Conservation (phyloP, 2,888 invertebrate species). For the Agriopis aurantiaria region DNA sequence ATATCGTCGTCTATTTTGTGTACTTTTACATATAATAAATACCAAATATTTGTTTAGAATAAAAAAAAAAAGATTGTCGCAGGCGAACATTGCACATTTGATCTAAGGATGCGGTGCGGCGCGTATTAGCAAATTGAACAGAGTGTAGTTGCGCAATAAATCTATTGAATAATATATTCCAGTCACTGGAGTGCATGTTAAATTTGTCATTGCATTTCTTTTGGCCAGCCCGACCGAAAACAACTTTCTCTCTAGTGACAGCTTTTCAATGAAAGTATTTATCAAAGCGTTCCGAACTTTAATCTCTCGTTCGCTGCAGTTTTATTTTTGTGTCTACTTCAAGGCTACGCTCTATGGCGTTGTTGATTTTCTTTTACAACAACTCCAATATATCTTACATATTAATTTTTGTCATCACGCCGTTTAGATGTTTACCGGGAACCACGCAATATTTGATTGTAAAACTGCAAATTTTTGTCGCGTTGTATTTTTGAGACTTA, state of each 20-base stretch:
- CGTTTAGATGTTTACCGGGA: too few relatives aligned
- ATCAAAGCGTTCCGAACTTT: constrained; percentile 23
- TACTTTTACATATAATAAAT: too few relatives aligned
- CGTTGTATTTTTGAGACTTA: too few relatives aligned
- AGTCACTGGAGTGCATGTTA: constrained; percentile 23
- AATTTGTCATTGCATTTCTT: constrained; percentile 38
- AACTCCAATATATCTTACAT: too few relatives aligned
- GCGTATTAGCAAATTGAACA: not conserved
- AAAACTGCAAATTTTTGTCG: too few relatives aligned
- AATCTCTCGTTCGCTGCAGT: not conserved
- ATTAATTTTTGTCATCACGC: too few relatives aligned
- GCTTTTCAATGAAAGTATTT: constrained; percentile 45
- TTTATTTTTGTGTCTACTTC: constrained; percentile 7
- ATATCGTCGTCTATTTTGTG: too few relatives aligned
- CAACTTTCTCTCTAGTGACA: constrained; percentile 46
- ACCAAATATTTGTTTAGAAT: too few relatives aligned
- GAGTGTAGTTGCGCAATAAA: constrained; percentile 7
- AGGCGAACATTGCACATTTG: too few relatives aligned
- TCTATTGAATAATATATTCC: constrained; percentile 14
- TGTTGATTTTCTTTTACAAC: not conserved
- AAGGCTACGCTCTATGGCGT: not conserved
- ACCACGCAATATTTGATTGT: too few relatives aligned
- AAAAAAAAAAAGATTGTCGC: too few relatives aligned
- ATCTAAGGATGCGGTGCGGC: not conserved
- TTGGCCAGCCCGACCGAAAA: constrained; percentile 39